Conservation (phyloP, 2,113 vertebrate species). For the Perognathus longimembris region DNA sequence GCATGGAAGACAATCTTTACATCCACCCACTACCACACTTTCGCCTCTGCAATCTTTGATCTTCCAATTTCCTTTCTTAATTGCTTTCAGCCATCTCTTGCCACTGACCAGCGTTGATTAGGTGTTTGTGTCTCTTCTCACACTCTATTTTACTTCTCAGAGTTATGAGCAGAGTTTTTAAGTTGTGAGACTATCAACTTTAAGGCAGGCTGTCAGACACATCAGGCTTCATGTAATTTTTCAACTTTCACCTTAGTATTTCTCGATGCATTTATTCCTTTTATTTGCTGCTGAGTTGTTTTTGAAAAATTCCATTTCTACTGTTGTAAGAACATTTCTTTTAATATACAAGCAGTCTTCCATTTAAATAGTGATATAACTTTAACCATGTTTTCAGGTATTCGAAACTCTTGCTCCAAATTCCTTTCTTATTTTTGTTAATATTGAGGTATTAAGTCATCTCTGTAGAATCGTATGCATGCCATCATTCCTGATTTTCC, state of each 20-base stretch:
- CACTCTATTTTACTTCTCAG: slow-evolving; percentile 7
- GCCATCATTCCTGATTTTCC: not conserved
- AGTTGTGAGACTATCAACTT: not conserved
- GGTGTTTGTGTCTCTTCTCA: slow-evolving; percentile 2
- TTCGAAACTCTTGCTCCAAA: not conserved
- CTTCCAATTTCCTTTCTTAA: slow-evolving; percentile 66
- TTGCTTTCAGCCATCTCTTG: slow-evolving; percentile 60
- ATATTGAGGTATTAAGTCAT: not conserved
- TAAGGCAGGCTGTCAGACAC: not conserved
- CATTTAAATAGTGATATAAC: not conserved
- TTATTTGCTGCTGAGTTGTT: not conserved
- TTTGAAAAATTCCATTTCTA: not conserved
- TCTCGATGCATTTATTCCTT: not conserved
- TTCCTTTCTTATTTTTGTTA: not conserved
- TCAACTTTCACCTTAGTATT: slow-evolving; percentile 17
- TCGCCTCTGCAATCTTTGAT: slow-evolving; percentile 49
- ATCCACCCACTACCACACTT: not conserved
- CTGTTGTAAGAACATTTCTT: not conserved
- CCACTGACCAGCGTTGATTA: slow-evolving; percentile 6
- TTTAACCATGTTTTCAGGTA: not conserved
- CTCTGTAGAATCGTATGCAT: not conserved
- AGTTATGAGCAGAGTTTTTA: not conserved
- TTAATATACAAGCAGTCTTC: not conserved
- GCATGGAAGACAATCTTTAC: not conserved
- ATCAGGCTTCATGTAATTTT: not conserved